Conservation (phyloP, 1,140 invertebrate species). For the Nomia melanderi region DNA sequence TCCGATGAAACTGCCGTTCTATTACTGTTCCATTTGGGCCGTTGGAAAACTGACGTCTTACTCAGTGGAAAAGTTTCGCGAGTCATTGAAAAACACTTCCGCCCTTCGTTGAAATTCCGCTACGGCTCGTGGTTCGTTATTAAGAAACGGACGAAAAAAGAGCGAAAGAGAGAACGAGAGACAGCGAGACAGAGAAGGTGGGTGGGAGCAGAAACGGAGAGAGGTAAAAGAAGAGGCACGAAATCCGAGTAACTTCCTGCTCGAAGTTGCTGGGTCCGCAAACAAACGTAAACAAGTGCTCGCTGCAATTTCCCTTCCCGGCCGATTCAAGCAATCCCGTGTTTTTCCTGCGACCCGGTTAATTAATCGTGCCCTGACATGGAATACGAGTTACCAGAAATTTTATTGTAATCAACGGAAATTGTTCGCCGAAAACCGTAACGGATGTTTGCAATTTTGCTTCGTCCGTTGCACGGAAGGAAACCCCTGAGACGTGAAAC, state of each 20-base stretch:
- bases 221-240: not conserved
- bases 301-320: not conserved
- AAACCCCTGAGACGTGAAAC: no score
- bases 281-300: slow-evolving; percentile 5
- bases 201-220: not conserved
- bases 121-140: slow-evolving; percentile 25
- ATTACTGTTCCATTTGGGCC: slow-evolving; percentile 58
- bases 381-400: not conserved
- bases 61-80: slow-evolving; percentile 47
- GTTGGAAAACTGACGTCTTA: slow-evolving; percentile 55
- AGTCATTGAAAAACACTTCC: slow-evolving; percentile 52
- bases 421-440: not conserved
- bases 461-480: no score
- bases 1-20: slow-evolving; percentile 58
- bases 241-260: slow-evolving; percentile 8
- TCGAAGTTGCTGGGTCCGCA: not conserved
- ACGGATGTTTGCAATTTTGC: no score
- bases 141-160: slow-evolving; percentile 14
- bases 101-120: slow-evolving; percentile 28
- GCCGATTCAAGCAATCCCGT: not conserved
- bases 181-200: not conserved
- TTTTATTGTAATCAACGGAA: not conserved
- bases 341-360: not conserved
- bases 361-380: not conserved
- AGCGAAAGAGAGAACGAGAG: no score